A percentile compares a stretch with the other conserved stretches of the same genome.
Evolutionary conservation across 2,888 invertebrate species (phyloP).

Genomic region (Cosmia trapezina): DNA sequence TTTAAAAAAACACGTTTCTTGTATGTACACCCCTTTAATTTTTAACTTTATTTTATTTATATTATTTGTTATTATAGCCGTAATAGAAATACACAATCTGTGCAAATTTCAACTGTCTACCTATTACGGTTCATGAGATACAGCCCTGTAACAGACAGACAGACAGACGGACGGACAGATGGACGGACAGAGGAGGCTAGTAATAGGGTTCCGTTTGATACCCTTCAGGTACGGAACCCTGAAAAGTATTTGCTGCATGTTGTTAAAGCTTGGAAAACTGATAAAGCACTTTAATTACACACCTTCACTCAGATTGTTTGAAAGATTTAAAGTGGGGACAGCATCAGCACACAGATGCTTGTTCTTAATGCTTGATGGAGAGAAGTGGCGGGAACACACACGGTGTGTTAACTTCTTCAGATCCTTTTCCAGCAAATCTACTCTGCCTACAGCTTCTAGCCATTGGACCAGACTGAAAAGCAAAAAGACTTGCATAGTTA

Average conservation of each 20-base stretch:
- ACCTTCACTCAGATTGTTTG: slow-evolving; percentile 75
- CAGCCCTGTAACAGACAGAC: too few species aligned
- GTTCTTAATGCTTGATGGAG: slow-evolving; percentile 76
- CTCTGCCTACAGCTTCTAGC: slow-evolving; percentile 79
- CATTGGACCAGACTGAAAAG: slow-evolving; percentile 78
- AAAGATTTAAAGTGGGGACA: slow-evolving; percentile 78
- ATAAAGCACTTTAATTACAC: slow-evolving; percentile 25
- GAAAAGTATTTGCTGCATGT: background rate
- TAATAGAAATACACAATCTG: too few species aligned
- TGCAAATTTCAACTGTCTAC: too few species aligned
- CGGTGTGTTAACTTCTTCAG: slow-evolving; percentile 73
- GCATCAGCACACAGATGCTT: slow-evolving; percentile 80
- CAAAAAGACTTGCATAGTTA: background rate
- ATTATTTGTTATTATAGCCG: too few species aligned
- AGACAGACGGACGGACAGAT: too few species aligned
- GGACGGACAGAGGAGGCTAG: too few species aligned
- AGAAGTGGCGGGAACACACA: slow-evolving; percentile 84
- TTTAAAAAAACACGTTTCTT: too few species aligned
- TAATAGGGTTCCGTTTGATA: too few species aligned
- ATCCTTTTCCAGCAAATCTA: slow-evolving; percentile 75
- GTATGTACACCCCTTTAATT: too few species aligned
- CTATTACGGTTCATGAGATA: too few species aligned
- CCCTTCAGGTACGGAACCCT: too few species aligned
- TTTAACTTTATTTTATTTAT: too few species aligned
- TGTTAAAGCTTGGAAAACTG: background rate